Evolutionary conservation across 2,797 vertebrate genomes (phyloP).

Genomic region (Merluccius polli): DNA sequence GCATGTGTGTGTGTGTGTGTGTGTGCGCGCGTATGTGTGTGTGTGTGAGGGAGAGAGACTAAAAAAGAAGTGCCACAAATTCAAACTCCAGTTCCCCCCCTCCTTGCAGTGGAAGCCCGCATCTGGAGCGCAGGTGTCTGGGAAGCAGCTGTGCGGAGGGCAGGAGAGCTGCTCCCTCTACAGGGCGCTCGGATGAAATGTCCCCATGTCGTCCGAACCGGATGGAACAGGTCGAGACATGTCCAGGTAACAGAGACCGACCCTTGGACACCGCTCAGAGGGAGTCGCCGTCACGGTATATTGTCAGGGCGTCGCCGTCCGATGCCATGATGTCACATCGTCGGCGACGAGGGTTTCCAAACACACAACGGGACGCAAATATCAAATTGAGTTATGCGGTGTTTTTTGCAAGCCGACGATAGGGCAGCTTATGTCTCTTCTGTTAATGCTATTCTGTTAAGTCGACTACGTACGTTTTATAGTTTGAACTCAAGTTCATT

Average conservation of each 20-base stretch:
- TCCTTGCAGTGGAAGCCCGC: not conserved
- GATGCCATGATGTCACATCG: not conserved
- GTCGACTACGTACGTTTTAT: not conserved
- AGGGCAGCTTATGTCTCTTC: not conserved
- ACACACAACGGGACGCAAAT: not conserved
- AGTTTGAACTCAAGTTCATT: not conserved
- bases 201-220: not conserved
- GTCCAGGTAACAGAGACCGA: not conserved
- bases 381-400: not conserved
- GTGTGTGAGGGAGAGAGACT: not conserved
- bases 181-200: conserved; percentile 27
- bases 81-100: not conserved
- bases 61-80: conserved; percentile 3
- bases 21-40: too few species aligned
- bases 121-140: not conserved
- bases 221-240: conserved; percentile 23
- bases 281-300: not conserved
- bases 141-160: conserved; percentile 11
- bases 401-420: not conserved
- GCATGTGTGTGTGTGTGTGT: too few species aligned
- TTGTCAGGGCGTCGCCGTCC: not conserved
- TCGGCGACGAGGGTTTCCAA: too few species aligned
- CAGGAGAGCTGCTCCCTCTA: conserved; percentile 63
- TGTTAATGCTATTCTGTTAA: not conserved
- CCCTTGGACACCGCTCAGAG: not conserved